Conservation (phyloP, 2,888 invertebrate species). For the Ochlodes sylvanus region DNA sequence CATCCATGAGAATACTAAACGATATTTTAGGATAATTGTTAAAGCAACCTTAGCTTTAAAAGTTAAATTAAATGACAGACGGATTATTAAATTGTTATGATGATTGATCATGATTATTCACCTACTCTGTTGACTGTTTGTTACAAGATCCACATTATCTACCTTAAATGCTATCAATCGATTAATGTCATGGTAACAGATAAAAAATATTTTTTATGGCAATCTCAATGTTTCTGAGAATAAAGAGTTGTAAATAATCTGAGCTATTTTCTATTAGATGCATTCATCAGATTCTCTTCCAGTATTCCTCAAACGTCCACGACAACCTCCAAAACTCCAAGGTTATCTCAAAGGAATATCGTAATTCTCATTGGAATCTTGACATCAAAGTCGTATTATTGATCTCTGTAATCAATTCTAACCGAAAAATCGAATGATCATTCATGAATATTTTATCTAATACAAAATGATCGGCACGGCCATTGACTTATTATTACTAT, state of each 20-base stretch:
- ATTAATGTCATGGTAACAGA: conserved; percentile 64
- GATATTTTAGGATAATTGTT: not conserved
- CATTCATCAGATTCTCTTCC: no score
- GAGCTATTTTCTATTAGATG: no score
- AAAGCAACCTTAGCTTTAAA: conserved; percentile 48
- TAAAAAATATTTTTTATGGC: conserved; percentile 38
- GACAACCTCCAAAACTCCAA: no score
- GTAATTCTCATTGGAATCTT: no score
- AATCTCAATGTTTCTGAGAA: not conserved
- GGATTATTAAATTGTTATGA: conserved; percentile 34
- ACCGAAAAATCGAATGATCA: no score
- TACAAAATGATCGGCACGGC: no score
- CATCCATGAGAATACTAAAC: not conserved
- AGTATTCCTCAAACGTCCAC: no score
- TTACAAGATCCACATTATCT: conserved; percentile 51
- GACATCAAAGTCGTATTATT: no score
- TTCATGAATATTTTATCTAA: no score
- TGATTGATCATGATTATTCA: conserved; percentile 17
- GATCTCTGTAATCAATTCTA: no score
- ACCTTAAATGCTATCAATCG: conserved; percentile 48
- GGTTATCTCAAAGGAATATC: no score
- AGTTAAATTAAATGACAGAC: conserved; percentile 50
- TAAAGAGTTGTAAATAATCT: not conserved
- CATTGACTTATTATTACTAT: no score
- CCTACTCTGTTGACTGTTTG: conserved; percentile 35